Evolutionary conservation across 2,888 invertebrate species (phyloP).

Genomic region (Ptilodon capucinus): DNA sequence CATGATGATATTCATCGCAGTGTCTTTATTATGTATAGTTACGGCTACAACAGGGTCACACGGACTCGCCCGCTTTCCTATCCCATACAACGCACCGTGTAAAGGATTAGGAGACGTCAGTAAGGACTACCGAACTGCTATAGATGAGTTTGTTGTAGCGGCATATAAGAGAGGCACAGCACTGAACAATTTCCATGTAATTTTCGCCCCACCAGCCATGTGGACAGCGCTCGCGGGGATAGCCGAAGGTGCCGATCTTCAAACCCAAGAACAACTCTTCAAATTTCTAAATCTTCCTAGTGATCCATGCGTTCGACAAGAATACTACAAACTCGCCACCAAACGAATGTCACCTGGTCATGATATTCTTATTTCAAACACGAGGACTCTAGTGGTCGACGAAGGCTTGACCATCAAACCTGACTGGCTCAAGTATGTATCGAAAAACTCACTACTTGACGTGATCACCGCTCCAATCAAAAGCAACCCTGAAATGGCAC

Average conservation of each 20-base stretch:
- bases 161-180: background rate
- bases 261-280: constrained; percentile 10
- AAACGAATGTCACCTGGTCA: constrained; percentile 1
- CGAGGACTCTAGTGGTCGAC: constrained; percentile 6
- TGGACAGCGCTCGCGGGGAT: constrained; percentile 11
- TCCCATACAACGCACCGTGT: background rate
- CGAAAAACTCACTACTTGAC: constrained; percentile 8
- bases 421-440: constrained; percentile 7
- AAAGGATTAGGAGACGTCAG: background rate
- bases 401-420: constrained; percentile 6
- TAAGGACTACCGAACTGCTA: background rate
- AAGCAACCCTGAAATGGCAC: constrained; percentile 4
- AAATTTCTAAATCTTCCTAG: constrained; percentile 4
- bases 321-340: constrained; percentile 11
- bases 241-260: constrained; percentile 5
- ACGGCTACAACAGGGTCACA: background rate
- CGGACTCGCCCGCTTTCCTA: background rate
- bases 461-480: constrained; percentile 5
- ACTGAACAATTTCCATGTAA: constrained; percentile 3
- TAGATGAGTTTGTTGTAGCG: constrained; percentile 4
- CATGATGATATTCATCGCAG: background rate
- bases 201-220: constrained; percentile 6
- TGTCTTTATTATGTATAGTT: background rate
- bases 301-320: constrained; percentile 8
- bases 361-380: constrained; percentile 7